phyloP scores from a whole-genome alignment of 2,113 vertebrate species.

The Sylvilagus bachmani region DNA sequence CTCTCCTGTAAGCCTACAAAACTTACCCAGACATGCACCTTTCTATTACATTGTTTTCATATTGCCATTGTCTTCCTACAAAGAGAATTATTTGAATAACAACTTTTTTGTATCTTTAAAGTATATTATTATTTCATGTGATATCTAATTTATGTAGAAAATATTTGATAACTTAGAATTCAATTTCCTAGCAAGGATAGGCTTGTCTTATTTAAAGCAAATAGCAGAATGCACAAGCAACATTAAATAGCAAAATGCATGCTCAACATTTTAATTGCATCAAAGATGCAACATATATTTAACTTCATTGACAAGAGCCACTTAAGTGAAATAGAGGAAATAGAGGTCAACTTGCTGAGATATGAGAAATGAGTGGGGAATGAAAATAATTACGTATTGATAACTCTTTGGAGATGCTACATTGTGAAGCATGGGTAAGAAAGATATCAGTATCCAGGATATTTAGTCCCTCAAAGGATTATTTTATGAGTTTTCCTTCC shows the following conservation, averaged over 20 bases:
- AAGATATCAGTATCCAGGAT: neutral
- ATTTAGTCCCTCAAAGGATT: neutral
- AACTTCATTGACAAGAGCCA: neutral
- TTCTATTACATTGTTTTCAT: neutral
- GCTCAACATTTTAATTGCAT: neutral
- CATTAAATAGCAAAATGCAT: neutral
- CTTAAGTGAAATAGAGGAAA: neutral
- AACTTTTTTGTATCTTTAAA: neutral
- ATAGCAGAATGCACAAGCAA: neutral
- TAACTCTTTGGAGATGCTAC: neutral
- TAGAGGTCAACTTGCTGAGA: neutral
- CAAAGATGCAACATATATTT: neutral
- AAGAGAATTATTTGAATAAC: neutral
- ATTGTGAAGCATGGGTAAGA: neutral
- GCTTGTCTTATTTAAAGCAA: neutral
- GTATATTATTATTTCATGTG: neutral
- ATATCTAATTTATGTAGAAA: slow-evolving; percentile 18
- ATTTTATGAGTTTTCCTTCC: neutral
- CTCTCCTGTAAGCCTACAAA: neutral
- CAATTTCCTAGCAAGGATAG: neutral
- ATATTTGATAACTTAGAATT: neutral
- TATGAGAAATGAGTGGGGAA: neutral
- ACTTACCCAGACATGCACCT: neutral
- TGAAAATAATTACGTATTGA: neutral
- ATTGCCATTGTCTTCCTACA: neutral